Percentiles rank a stretch among this genome's conserved stretches.
Evolutionary conservation across 2,888 invertebrate species (phyloP).

Genomic region (Fragum sueziense): DNA sequence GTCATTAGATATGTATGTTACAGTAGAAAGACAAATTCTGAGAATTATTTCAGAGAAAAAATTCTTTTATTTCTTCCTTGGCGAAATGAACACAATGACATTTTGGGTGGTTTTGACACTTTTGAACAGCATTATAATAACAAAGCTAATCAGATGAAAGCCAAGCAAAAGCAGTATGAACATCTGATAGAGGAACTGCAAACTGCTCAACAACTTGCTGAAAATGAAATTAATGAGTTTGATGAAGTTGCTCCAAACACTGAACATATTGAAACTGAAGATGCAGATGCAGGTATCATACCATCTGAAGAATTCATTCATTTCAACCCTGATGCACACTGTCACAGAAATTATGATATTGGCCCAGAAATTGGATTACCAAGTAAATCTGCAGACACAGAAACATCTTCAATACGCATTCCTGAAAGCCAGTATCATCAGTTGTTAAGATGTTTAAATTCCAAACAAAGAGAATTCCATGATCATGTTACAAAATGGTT

Average conservation of each 20-base stretch:
- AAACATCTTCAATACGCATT: conserved; percentile 20
- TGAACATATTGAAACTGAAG: conserved; percentile 30
- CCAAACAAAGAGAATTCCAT: conserved; percentile 41
- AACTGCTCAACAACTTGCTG: neutral
- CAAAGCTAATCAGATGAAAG: conserved; percentile 13
- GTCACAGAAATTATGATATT: conserved; percentile 48
- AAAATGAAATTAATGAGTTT: conserved; percentile 2
- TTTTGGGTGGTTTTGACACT: conserved; percentile 8
- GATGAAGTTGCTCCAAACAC: conserved; percentile 42
- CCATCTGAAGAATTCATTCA: conserved; percentile 39
- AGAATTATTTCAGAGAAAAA: too few relatives aligned
- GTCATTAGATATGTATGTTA: too few relatives aligned
- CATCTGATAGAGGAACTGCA: conserved; percentile 26
- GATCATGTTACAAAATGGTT: conserved; percentile 19
- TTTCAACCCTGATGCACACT: conserved; percentile 39
- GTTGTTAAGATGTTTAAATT: conserved; percentile 29
- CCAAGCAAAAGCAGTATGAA: conserved; percentile 24
- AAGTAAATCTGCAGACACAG: conserved; percentile 8
- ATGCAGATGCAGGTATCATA: conserved; percentile 18
- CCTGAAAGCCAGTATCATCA: conserved; percentile 28
- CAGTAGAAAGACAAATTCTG: too few relatives aligned
- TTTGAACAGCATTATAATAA: too few relatives aligned
- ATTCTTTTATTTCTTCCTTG: too few relatives aligned
- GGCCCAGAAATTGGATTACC: conserved; percentile 41
- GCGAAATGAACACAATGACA: too few relatives aligned